Percentiles rank a stretch among this genome's conserved stretches.
These are phyloP conservation scores for Cotesia glomerata DNA, from an alignment of 1,140 invertebrate genomes.

Conservation along the genomic window DNA sequence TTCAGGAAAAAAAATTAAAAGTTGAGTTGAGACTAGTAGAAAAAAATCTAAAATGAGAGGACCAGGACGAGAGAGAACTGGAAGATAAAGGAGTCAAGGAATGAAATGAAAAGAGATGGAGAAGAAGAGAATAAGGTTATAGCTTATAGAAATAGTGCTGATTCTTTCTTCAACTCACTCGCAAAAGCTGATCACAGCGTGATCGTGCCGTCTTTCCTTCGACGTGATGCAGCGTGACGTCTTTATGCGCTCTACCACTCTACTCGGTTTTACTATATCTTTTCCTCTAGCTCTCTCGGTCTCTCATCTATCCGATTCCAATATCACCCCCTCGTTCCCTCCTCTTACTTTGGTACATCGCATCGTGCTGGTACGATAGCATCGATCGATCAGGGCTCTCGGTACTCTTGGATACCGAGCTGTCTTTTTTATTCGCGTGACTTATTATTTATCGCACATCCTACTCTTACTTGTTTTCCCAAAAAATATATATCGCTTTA, in stretches of 20 bases:
- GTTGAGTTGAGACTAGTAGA: not conserved
- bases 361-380: conserved; percentile 15
- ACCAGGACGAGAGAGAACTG: too few species aligned
- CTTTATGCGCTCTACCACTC: conserved; percentile 32
- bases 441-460: conserved; percentile 15
- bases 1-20: conserved; percentile 22
- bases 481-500: not conserved
- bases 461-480: too few species aligned
- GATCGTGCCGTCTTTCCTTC: conserved; percentile 46
- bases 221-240: conserved; percentile 53
- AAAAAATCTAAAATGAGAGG: too few species aligned
- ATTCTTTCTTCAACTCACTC: conserved; percentile 39
- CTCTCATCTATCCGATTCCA: not conserved
- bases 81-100: too few species aligned
- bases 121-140: conserved; percentile 27
- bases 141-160: conserved; percentile 31
- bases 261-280: conserved; percentile 14
- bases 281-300: conserved; percentile 17
- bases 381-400: conserved; percentile 9
- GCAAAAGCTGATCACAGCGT: conserved; percentile 49
- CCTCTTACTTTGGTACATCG: conserved; percentile 3
- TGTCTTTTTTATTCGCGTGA: conserved; percentile 9
- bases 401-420: conserved; percentile 3
- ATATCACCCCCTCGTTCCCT: not conserved
- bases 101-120: too few species aligned